phyloP scores from a whole-genome alignment of 23 tunicate species.

The Styela clava region DNA sequence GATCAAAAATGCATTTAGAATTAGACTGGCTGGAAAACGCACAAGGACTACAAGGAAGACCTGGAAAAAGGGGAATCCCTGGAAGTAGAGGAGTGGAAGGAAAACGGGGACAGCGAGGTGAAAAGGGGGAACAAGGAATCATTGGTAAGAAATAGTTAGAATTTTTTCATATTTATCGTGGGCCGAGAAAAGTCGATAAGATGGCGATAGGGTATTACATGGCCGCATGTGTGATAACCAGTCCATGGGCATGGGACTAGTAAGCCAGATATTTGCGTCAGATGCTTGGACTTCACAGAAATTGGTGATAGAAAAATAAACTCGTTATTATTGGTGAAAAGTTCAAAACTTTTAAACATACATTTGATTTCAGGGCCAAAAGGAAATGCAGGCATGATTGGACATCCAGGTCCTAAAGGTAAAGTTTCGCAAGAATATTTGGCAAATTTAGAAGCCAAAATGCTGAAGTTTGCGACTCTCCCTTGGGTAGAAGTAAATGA shows the following conservation, averaged over 20 bases:
- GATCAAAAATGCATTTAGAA: conserved; percentile 1
- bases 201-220: too few relatives aligned
- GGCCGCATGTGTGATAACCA: too few relatives aligned
- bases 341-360: too few relatives aligned
- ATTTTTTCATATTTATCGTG: too few relatives aligned
- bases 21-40: background rate
- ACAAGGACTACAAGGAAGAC: background rate
- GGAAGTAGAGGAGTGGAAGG: background rate
- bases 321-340: too few relatives aligned
- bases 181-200: too few relatives aligned
- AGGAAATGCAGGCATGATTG: background rate
- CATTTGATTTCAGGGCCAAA: background rate
- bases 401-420: background rate
- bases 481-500: background rate
- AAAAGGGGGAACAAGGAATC: too few relatives aligned
- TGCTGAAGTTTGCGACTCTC: background rate
- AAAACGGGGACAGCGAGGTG: background rate
- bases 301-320: too few relatives aligned
- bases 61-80: background rate
- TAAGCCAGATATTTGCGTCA: too few relatives aligned
- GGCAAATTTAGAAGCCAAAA: background rate
- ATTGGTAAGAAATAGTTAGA: too few relatives aligned
- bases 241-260: too few relatives aligned
- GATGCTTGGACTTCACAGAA: too few relatives aligned
- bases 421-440: background rate